These are phyloP conservation scores for Neoaliturus tenellus DNA, from an alignment of 2,888 invertebrate genomes.

Conservation along the genomic window DNA sequence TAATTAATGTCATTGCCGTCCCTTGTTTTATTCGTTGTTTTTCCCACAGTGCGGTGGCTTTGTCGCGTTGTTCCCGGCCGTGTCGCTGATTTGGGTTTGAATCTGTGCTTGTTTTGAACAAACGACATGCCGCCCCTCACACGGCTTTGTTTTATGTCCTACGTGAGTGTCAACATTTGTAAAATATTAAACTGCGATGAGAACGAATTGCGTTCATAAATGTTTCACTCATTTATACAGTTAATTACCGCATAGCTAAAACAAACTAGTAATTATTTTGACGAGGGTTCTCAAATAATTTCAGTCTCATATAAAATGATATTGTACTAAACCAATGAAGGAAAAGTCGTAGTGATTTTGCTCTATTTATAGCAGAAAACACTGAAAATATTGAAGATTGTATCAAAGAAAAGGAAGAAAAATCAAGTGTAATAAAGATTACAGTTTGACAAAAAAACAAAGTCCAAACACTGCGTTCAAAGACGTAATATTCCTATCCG, in stretches of 20 bases:
- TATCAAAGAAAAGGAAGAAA: too few species aligned
- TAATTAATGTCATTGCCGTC: slow-evolving; percentile 39
- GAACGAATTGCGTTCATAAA: background rate
- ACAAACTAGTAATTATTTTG: too few species aligned
- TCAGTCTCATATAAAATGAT: too few species aligned
- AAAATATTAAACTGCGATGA: background rate
- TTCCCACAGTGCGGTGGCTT: slow-evolving; percentile 2
- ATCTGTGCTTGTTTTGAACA: slow-evolving; percentile 27
- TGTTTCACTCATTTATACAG: background rate
- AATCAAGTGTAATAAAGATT: too few species aligned
- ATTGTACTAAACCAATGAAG: too few species aligned
- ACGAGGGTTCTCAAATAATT: too few species aligned
- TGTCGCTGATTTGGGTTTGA: slow-evolving; percentile 41
- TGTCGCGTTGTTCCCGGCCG: background rate
- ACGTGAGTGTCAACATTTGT: slow-evolving; percentile 14
- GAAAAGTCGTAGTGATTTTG: too few species aligned
- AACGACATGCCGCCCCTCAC: slow-evolving; percentile 5
- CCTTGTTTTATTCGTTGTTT: slow-evolving; percentile 38
- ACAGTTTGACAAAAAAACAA: too few species aligned
- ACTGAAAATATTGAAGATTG: too few species aligned
- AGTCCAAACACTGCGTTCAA: too few species aligned
- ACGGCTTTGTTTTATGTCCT: slow-evolving; percentile 1
- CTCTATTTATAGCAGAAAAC: too few species aligned
- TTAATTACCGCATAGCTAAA: too few species aligned
- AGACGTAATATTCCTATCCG: background rate